These are phyloP conservation scores for Helostoma temminkii DNA, from an alignment of 2,797 vertebrate genomes.

Conservation along the genomic window DNA sequence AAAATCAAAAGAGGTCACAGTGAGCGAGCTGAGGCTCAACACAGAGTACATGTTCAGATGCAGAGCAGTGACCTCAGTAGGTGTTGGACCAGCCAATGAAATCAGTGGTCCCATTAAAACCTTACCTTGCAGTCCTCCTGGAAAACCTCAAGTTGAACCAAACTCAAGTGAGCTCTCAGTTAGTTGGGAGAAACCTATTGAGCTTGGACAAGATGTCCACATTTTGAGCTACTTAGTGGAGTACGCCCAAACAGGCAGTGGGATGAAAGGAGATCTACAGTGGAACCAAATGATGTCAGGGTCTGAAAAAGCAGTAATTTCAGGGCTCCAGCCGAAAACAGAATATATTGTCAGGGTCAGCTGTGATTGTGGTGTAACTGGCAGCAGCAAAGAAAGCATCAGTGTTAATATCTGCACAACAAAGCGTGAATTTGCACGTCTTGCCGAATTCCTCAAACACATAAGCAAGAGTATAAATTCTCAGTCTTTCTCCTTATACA, in stretches of 20 bases:
- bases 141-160: conserved; percentile 19
- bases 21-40: conserved; percentile 48
- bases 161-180: conserved; percentile 36
- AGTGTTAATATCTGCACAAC: conserved; percentile 12
- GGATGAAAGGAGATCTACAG: conserved; percentile 1
- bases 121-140: conserved; percentile 49
- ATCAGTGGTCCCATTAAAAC: conserved; percentile 39
- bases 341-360: conserved; percentile 48
- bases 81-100: conserved; percentile 40
- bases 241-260: neutral
- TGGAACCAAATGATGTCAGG: conserved; percentile 28
- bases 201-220: conserved; percentile 37
- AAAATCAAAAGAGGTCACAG: conserved; percentile 28
- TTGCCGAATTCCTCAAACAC: conserved; percentile 26
- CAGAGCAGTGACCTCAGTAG: conserved; percentile 54
- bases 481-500: conserved; percentile 18
- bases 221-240: conserved; percentile 42
- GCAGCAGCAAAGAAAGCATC: conserved; percentile 46
- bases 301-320: conserved; percentile 14
- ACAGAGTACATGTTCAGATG: conserved; percentile 68
- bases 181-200: conserved; percentile 51
- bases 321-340: conserved; percentile 42
- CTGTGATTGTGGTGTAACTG: conserved; percentile 62
- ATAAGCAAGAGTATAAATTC: conserved; percentile 1
- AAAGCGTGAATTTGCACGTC: neutral